These are phyloP conservation scores for Pollenia amentaria DNA, from an alignment of 2,888 invertebrate species.

Conservation along the genomic window DNA sequence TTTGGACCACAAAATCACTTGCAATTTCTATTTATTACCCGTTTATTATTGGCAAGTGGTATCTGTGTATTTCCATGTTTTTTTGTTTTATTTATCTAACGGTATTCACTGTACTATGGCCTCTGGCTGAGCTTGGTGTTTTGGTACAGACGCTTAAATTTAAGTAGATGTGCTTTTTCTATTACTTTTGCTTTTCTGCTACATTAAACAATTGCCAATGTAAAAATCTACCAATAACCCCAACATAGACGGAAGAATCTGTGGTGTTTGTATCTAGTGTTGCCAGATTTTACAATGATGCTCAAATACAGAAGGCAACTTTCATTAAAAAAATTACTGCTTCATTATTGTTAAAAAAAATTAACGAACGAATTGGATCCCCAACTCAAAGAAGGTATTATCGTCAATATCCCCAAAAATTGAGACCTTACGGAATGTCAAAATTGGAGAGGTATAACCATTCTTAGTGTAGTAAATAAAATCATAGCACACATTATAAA, in stretches of 20 bases:
- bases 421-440: too few relatives aligned
- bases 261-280: neutral
- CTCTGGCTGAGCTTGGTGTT: conserved; percentile 24
- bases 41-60: conserved; percentile 48
- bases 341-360: too few relatives aligned
- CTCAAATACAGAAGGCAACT: too few relatives aligned
- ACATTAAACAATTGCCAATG: conserved; percentile 49
- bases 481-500: too few relatives aligned
- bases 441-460: too few relatives aligned
- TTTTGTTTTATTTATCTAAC: neutral
- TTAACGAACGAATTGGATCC: too few relatives aligned
- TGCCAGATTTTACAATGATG: too few relatives aligned
- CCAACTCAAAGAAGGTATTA: too few relatives aligned
- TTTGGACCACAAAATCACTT: conserved; percentile 57
- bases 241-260: conserved; percentile 33
- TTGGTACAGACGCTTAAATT: conserved; percentile 2
- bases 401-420: too few relatives aligned
- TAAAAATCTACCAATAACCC: conserved; percentile 56
- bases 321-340: too few relatives aligned
- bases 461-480: too few relatives aligned
- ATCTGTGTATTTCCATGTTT: neutral
- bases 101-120: conserved; percentile 1
- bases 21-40: conserved; percentile 59
- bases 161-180: conserved; percentile 29
- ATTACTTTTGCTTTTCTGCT: conserved; percentile 34